These are phyloP conservation scores for Rhynchopsitta pachyrhyncha DNA, from an alignment of 2,113 vertebrate species.

Conservation along the genomic window DNA sequence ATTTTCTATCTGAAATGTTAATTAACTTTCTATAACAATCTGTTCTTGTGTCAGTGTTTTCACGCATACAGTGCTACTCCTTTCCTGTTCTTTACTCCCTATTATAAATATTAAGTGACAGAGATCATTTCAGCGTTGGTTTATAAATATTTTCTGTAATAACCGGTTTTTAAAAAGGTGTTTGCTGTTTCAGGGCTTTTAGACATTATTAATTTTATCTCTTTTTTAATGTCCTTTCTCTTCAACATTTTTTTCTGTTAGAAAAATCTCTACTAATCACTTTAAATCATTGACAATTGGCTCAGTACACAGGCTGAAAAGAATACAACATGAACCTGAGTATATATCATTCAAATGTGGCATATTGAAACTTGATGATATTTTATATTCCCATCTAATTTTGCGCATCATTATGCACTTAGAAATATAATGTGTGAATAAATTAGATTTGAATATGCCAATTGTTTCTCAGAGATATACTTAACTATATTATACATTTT, in stretches of 20 bases:
- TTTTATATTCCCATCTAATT: neutral
- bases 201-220: neutral
- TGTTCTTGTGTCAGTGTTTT: neutral
- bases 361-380: neutral
- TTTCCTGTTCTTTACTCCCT: neutral
- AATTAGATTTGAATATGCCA: neutral
- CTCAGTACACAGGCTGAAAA: neutral
- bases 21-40: neutral
- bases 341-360: neutral
- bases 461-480: neutral
- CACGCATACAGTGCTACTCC: fast-evolving
- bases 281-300: neutral
- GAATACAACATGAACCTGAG: neutral
- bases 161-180: neutral
- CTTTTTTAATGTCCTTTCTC: neutral
- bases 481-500: neutral
- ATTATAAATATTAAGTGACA: neutral
- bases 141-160: neutral
- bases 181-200: neutral
- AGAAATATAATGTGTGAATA: neutral
- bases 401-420: neutral
- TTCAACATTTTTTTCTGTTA: neutral
- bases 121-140: neutral
- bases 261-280: neutral
- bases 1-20: neutral